Conservation (phyloP, 1,140 invertebrate genomes). For the Octopus sinensis region DNA sequence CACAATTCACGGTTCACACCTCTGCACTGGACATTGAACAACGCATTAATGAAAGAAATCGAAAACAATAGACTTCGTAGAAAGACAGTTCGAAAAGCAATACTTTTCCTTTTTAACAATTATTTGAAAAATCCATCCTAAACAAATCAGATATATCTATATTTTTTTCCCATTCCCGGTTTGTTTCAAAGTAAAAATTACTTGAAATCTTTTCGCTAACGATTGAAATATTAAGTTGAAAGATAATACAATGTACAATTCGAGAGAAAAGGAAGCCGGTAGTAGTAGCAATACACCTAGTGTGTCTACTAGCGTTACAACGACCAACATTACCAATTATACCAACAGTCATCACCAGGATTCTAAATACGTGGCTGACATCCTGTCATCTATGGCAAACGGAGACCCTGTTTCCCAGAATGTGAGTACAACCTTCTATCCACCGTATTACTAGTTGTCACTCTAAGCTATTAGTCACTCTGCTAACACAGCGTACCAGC, state of each 20-base stretch:
- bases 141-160: background rate
- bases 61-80: too few relatives aligned
- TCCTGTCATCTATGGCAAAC: constrained; percentile 47
- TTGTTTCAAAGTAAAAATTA: background rate
- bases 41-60: too few relatives aligned
- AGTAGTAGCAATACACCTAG: background rate
- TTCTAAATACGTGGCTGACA: constrained; percentile 50
- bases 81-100: too few relatives aligned
- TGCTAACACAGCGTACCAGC: background rate
- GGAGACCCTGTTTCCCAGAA: constrained; percentile 33
- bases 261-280: constrained; percentile 1
- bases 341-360: constrained; percentile 35
- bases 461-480: background rate
- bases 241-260: constrained; percentile 19
- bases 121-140: background rate
- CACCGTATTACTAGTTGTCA: background rate
- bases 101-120: too few relatives aligned
- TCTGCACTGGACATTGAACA: too few relatives aligned
- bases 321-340: constrained; percentile 17
- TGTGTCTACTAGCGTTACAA: constrained; percentile 22
- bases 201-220: too few relatives aligned
- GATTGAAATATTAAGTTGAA: background rate
- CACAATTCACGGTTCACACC: too few relatives aligned
- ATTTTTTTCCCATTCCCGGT: background rate
- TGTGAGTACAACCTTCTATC: constrained; percentile 25